Base-by-base conservation (phyloP, 1,140 invertebrate genomes). In the Panagrolaimus sp. region DNA sequence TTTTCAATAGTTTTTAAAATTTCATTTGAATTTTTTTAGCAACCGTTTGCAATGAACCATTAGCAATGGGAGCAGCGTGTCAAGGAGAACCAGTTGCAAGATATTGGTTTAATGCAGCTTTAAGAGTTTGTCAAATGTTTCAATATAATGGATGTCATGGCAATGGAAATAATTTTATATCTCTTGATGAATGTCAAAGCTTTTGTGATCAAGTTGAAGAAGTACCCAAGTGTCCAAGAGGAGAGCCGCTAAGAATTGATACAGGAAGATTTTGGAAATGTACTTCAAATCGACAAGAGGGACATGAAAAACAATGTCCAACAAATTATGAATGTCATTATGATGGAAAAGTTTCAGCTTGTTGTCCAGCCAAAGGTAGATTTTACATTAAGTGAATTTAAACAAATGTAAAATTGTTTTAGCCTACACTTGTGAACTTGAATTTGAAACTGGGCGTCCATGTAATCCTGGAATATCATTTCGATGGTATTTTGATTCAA, bases 131-230 rank as follows among this genome's bases (percentile, higher is more conserved):
- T 46, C 48, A 78, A 53, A 51, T 63, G 13, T 76, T 76, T 25
- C 48, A 72, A 47, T 77, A 74, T 66, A 66, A 74, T 5, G 75
- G 75, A 31, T 77, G 75, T 64, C 73, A 68, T 23, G 72, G 72
- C 13, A 77, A 77, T 66, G 75, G 70, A n/a, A 77, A 77, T 48
- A 69, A 70, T 43, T 77, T 77, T 63, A 14, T 20, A 0, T 46
- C 69, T 0, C 16, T 70, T 2, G 69, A 65, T 20, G 64, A 67
- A 57, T 75, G 74, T 66, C 71, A 63, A 43, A 23, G 48, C 8
- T 62, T 68, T 47, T 75, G 74, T 43, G 42, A 69, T 69, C 38
- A 57, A 57, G 51, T 11, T 42, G 47, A 47, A 66, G 57, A 68
- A 66, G 69, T 77, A 57, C 73, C 75, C 7, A 48, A 71, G 51